These are phyloP conservation scores for Ichneumoninae sp. DNA, from an alignment of 2,888 invertebrate genomes.

Conservation along the genomic window DNA sequence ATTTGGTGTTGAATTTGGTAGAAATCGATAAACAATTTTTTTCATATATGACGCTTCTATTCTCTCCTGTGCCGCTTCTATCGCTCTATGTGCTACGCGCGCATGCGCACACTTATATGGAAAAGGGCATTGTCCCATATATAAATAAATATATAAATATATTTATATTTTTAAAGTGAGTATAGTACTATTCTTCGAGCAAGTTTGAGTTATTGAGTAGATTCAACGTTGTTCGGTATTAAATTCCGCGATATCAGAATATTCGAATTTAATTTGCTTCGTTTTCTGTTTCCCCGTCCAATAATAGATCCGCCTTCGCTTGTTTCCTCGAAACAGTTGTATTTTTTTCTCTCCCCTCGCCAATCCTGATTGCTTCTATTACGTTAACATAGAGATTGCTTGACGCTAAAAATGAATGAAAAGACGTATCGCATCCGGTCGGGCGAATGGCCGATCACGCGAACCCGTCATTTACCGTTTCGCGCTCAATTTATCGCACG, in stretches of 20 bases:
- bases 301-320: neutral
- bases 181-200: too few relatives aligned
- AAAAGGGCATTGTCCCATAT: too few relatives aligned
- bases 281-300: neutral
- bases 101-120: too few relatives aligned
- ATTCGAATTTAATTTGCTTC: neutral
- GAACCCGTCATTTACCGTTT: constrained; percentile 30
- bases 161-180: too few relatives aligned
- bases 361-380: neutral
- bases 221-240: neutral
- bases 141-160: too few relatives aligned
- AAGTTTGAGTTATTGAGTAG: too few relatives aligned
- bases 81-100: too few relatives aligned
- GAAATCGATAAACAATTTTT: too few relatives aligned
- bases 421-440: constrained; percentile 23
- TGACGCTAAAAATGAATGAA: neutral
- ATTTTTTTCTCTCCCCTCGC: neutral
- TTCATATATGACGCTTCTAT: too few relatives aligned
- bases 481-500: constrained; percentile 12
- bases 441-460: constrained; percentile 14
- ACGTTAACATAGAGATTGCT: neutral
- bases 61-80: too few relatives aligned
- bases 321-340: neutral
- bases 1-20: too few relatives aligned
- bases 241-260: neutral